Percentiles rank a stretch among this genome's conserved stretches.
Evolutionary conservation across 2,888 invertebrate genomes (phyloP).

Genomic region (Andrena fulva): DNA sequence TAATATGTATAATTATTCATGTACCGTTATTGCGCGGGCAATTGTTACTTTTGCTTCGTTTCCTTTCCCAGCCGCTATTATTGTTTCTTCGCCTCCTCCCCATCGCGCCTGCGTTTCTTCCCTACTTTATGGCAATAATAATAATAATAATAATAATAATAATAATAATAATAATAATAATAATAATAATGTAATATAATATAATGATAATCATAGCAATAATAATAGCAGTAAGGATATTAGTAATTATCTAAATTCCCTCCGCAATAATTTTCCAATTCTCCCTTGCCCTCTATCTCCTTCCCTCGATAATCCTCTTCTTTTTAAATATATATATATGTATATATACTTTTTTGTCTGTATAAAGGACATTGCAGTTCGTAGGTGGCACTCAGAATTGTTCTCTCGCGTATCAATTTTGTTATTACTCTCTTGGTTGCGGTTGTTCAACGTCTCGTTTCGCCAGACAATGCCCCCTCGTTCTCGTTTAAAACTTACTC

Average conservation of each 20-base stretch:
- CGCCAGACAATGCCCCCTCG: constrained; percentile 33
- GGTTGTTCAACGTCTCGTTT: constrained; percentile 2
- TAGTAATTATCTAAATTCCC: constrained; percentile 58
- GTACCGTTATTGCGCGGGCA: constrained; percentile 71
- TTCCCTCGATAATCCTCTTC: constrained; percentile 24
- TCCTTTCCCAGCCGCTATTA: constrained; percentile 40
- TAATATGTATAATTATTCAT: constrained; percentile 58
- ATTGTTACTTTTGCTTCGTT: constrained; percentile 32
- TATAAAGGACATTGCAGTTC: constrained; percentile 64
- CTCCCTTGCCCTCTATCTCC: constrained; percentile 1
- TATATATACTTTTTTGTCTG: constrained; percentile 42
- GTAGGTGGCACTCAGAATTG: constrained; percentile 55
- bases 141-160: constrained; percentile 46
- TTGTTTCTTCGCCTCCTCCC: constrained; percentile 42
- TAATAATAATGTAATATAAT: constrained; percentile 52
- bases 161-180: constrained; percentile 43
- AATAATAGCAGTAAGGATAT: constrained; percentile 66
- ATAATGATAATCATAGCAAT: constrained; percentile 53
- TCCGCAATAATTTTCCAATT: constrained; percentile 38
- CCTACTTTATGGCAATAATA: constrained; percentile 56
- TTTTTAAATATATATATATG: constrained; percentile 6
- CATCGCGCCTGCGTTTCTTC: constrained; percentile 56
- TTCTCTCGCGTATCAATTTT: constrained; percentile 23
- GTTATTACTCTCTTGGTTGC: not conserved
- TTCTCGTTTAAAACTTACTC: constrained; percentile 12